Conservation (phyloP, 1,140 invertebrate species). For the Conopomorpha cramerella region DNA sequence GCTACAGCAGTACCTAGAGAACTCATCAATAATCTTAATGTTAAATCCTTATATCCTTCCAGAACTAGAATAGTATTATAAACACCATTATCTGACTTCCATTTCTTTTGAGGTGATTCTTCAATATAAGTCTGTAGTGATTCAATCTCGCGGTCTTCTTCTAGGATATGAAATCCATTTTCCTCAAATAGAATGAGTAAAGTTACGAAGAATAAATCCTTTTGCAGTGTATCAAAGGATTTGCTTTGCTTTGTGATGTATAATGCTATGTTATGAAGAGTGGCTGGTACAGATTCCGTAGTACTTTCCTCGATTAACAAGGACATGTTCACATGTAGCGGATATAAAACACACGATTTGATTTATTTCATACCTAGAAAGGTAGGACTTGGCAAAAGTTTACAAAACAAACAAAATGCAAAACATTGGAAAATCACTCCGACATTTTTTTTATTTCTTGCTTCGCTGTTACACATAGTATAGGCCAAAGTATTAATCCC, state of each 20-base stretch:
- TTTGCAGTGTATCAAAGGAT: slow-evolving; percentile 19
- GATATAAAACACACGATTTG: too few species aligned
- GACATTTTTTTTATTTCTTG: too few species aligned
- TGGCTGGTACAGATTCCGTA: slow-evolving; percentile 17
- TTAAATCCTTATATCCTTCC: slow-evolving; percentile 17
- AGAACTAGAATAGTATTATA: slow-evolving; percentile 28
- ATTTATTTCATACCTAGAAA: too few species aligned
- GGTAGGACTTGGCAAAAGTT: too few species aligned
- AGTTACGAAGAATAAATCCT: slow-evolving; percentile 29
- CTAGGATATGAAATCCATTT: slow-evolving; percentile 26
- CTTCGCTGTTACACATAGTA: too few species aligned
- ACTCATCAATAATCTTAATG: slow-evolving; percentile 29
- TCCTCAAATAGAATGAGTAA: slow-evolving; percentile 30
- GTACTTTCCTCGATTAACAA: slow-evolving; percentile 29
- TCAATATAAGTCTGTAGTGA: too few species aligned
- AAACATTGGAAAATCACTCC: too few species aligned
- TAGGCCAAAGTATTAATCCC: too few species aligned
- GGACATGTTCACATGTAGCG: slow-evolving; percentile 16
- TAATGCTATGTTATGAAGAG: slow-evolving; percentile 20
- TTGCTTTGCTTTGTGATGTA: slow-evolving; percentile 13
- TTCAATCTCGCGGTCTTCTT: slow-evolving; percentile 8
- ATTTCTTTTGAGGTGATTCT: slow-evolving; percentile 13
- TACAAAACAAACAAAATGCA: too few species aligned
- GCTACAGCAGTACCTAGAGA: slow-evolving; percentile 22
- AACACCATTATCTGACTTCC: slow-evolving; percentile 15